Percentiles rank a stretch among this genome's conserved stretches.
phyloP scores from a whole-genome alignment of 1,140 invertebrate genomes.

The Drosophila kanapiae region DNA sequence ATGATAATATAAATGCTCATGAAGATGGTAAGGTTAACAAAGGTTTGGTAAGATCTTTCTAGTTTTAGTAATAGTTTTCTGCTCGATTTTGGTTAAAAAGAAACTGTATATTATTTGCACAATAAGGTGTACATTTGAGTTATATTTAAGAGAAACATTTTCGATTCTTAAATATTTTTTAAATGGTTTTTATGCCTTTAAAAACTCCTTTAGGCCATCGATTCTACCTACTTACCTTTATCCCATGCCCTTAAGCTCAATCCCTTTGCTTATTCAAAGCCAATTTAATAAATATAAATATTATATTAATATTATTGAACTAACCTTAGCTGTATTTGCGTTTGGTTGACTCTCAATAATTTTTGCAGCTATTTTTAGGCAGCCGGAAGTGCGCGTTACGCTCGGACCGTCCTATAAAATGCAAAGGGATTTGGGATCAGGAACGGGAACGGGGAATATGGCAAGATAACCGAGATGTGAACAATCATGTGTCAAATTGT shows the following conservation, averaged over 20 bases:
- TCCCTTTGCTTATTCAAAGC: too few relatives aligned
- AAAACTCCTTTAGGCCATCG: too few relatives aligned
- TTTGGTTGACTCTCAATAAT: constrained; percentile 51
- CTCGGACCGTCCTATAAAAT: constrained; percentile 49
- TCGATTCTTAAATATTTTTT: not conserved
- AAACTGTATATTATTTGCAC: not conserved
- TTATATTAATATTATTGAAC: not conserved
- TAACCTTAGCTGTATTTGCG: not conserved
- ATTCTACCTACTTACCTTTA: too few relatives aligned
- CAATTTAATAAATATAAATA: too few relatives aligned
- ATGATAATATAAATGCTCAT: fast-evolving
- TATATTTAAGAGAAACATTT: not conserved
- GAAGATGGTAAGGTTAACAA: too few relatives aligned
- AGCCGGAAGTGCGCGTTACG: constrained; percentile 60
- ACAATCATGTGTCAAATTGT: constrained; percentile 48
- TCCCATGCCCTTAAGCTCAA: too few relatives aligned
- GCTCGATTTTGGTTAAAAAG: not conserved
- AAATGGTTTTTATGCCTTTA: too few relatives aligned
- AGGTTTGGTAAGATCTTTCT: too few relatives aligned
- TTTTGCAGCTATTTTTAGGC: constrained; percentile 68
- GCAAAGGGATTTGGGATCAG: constrained; percentile 8
- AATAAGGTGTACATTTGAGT: not conserved
- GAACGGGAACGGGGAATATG: constrained; percentile 8
- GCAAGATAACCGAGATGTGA: constrained; percentile 52
- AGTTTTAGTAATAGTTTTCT: not conserved